Conservation (phyloP, 2,113 vertebrate genomes). For the Ceyx cyanopectus region DNA sequence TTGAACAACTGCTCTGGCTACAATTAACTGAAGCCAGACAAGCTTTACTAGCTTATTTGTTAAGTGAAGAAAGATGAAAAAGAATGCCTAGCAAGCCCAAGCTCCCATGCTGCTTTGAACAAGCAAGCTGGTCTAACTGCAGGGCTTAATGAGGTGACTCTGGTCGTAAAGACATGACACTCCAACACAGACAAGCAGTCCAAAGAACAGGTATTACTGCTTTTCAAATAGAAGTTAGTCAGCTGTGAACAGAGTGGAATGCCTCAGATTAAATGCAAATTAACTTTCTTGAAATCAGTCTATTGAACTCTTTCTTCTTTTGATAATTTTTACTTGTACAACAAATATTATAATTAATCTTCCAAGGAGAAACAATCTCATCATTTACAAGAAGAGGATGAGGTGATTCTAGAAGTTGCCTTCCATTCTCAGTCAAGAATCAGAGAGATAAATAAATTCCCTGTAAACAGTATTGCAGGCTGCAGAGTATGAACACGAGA, state of each 20-base stretch:
- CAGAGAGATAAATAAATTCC: background rate
- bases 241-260: background rate
- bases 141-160: background rate
- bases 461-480: background rate
- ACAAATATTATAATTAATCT: background rate
- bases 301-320: background rate
- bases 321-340: background rate
- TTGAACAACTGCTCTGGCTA: background rate
- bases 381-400: background rate
- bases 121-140: background rate
- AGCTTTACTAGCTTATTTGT: background rate
- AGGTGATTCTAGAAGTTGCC: background rate
- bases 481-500: background rate
- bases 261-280: background rate
- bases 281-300: background rate
- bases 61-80: background rate
- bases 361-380: background rate
- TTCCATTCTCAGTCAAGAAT: background rate
- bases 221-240: background rate
- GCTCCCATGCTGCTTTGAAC: background rate
- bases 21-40: background rate
- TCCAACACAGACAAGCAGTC: constrained; percentile 23
- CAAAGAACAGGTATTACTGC: constrained; percentile 33
- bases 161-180: background rate
- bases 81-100: background rate